Conservation (phyloP, 2,888 invertebrate genomes). For the Brachypalpus laphriformis region DNA sequence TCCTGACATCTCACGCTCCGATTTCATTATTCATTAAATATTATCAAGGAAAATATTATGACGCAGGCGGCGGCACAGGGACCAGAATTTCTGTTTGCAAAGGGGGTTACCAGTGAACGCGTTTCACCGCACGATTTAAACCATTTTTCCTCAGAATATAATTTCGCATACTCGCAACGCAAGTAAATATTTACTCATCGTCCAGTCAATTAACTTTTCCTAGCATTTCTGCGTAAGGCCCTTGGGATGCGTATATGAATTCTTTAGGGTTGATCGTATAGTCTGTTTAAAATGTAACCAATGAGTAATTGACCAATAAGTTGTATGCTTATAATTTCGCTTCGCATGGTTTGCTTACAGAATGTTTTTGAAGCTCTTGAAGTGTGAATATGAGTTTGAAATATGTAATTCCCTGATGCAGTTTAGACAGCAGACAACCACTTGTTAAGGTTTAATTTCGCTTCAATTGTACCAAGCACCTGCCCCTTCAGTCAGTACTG, state of each 20-base stretch:
- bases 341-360: background rate
- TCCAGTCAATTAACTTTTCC: conserved; percentile 72
- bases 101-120: conserved; percentile 53
- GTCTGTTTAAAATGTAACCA: conserved; percentile 11
- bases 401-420: no score
- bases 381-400: no score
- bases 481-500: background rate
- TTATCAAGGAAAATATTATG: conserved; percentile 71
- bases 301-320: conserved; percentile 38
- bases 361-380: no score
- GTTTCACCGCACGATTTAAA: conserved; percentile 62
- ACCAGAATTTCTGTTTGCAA: conserved; percentile 60
- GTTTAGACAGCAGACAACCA: background rate
- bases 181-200: conserved; percentile 68
- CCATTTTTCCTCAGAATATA: conserved; percentile 59
- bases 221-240: conserved; percentile 32
- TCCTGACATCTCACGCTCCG: conserved; percentile 68
- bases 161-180: conserved; percentile 61
- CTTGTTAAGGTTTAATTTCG: background rate
- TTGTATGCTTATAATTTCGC: background rate
- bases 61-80: conserved; percentile 57
- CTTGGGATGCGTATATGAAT: conserved; percentile 3
- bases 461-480: background rate
- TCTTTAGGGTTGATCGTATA: conserved; percentile 18
- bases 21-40: conserved; percentile 74